phyloP scores from a whole-genome alignment of 2,888 invertebrate genomes.

The Eupithecia exiguata region DNA sequence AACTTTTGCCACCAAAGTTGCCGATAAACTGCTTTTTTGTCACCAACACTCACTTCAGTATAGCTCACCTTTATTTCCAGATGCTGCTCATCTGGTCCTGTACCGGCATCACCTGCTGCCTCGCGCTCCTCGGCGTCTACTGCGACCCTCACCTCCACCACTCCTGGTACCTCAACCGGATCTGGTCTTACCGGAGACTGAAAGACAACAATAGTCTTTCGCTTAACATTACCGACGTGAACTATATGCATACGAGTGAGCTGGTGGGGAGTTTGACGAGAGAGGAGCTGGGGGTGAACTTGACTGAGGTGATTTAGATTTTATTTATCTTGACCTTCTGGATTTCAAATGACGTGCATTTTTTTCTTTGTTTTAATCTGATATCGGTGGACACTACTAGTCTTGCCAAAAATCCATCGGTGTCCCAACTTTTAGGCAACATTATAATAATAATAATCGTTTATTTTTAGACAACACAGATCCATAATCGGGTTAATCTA shows the following conservation, averaged over 20 bases:
- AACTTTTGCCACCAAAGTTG: no score
- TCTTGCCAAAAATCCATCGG: no score
- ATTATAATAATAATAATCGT: no score
- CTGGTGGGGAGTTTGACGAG: conserved; percentile 13
- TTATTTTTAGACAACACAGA: no score
- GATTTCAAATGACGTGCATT: no score
- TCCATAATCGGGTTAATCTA: no score
- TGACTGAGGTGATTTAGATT: conserved; percentile 40
- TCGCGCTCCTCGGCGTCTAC: conserved; percentile 71
- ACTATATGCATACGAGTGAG: conserved; percentile 1
- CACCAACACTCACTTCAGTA: no score
- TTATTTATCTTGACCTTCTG: no score
- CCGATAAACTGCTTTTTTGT: no score
- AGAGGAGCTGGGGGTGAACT: conserved; percentile 45
- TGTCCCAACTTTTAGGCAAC: no score
- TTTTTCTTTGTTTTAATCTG: no score
- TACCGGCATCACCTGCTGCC: conserved; percentile 74
- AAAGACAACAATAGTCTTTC: conserved; percentile 39
- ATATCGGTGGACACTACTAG: no score
- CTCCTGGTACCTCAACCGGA: conserved; percentile 67
- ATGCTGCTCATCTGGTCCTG: conserved; percentile 75
- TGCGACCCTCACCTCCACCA: conserved; percentile 73
- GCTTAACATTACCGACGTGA: conserved; percentile 44
- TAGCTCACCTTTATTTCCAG: conserved; percentile 48
- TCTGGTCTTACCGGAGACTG: conserved; percentile 63